phyloP scores from a whole-genome alignment of 2,888 invertebrate genomes.

The Troglohyphantes excavatus region DNA sequence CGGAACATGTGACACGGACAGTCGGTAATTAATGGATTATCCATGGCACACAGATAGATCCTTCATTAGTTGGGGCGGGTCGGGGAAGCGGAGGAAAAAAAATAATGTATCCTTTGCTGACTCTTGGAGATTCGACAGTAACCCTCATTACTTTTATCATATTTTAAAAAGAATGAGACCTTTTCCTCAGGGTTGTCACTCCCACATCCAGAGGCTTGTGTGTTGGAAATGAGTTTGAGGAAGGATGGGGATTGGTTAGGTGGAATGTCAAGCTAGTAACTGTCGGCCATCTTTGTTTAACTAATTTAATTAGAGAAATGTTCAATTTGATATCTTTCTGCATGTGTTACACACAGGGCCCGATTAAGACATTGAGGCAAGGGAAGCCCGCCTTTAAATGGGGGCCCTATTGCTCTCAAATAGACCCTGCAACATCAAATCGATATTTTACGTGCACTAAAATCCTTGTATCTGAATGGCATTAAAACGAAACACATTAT shows the following conservation, averaged over 20 bases:
- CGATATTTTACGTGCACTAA: too few species aligned
- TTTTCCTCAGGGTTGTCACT: constrained; percentile 53
- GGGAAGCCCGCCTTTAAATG: too few species aligned
- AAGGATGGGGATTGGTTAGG: not conserved
- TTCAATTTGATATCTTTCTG: too few species aligned
- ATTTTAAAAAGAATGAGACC: constrained; percentile 64
- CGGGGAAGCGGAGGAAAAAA: constrained; percentile 19
- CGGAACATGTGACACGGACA: constrained; percentile 78
- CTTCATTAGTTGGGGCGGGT: constrained; percentile 65
- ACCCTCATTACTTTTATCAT: constrained; percentile 77
- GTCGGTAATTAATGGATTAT: constrained; percentile 78
- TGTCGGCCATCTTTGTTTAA: constrained; percentile 13
- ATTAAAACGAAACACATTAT: too few species aligned
- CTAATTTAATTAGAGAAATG: not conserved
- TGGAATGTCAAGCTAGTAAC: constrained; percentile 8
- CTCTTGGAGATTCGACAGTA: constrained; percentile 58
- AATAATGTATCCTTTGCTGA: constrained; percentile 39
- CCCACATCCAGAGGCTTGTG: constrained; percentile 20
- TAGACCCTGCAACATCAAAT: too few species aligned
- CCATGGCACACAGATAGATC: constrained; percentile 69
- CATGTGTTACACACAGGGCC: too few species aligned
- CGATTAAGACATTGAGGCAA: too few species aligned
- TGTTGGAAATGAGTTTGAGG: constrained; percentile 35
- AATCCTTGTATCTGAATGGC: too few species aligned
- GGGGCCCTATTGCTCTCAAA: too few species aligned